Base-by-base conservation (phyloP, 2,797 vertebrate species). In the Epinephelus malabaricus region DNA sequence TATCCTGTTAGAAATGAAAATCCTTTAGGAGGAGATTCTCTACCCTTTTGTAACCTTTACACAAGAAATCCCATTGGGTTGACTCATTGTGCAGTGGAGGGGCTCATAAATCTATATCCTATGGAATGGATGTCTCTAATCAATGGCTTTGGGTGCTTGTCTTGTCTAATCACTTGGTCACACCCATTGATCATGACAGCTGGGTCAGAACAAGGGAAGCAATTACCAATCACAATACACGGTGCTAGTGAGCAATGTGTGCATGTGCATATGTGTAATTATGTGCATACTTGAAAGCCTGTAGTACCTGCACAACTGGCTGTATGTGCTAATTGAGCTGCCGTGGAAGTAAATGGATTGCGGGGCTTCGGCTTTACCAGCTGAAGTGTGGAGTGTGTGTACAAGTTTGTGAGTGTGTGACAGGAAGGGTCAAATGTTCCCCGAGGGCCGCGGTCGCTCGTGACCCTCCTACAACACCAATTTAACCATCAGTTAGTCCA, bases 41-140 rank as follows among this genome's bases (percentile, higher is more conserved):
- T 92, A 93, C 90, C 92, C 92, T 94, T 94, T 89, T 90, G 79
- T 90, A 93, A 94, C 92, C 92, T 94, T 94, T 94, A 90, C 89
- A 91, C 83, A 89, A 93, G 86, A 85, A 92, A 88, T 93, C 89
- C 93, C 91, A 88, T 87, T 27, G 88, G 91, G 79, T 86, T 78
- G 87, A 88, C 85, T 88, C 88, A 90, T 89, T 91, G 91, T 89
- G 88, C 70, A 43, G 87, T 25, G 75, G 65, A 84, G 43, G 78
- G 79, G 70, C 82, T 90, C 89, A 87, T 92, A 88, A 91, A 94
- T 94, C 92, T 88, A 90, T 93, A 92, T 92, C 63, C 82, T 77
- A 89, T 88, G 86, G 87, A 90, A 82, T 84, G 83, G 81, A 89
- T 81, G 89, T 77, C 62, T 91, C 78, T 86, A 91, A 94, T 94